These are phyloP conservation scores for Oryzias melastigma DNA, from an alignment of 2,113 vertebrate species.

Conservation along the genomic window DNA sequence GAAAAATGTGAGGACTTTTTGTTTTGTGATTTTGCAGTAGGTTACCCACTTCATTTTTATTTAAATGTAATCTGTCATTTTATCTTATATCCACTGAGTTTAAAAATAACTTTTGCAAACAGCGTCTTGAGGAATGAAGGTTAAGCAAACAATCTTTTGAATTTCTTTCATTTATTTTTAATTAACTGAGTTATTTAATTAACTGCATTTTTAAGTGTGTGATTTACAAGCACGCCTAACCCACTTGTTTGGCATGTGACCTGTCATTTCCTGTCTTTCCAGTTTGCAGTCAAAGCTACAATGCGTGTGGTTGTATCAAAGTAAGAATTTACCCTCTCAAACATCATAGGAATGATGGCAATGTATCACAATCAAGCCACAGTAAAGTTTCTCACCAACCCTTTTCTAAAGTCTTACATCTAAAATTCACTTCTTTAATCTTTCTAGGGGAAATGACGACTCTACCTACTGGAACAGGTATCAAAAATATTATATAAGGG, in stretches of 20 bases:
- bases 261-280: constrained; percentile 31
- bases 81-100: too few relatives aligned
- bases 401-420: not conserved
- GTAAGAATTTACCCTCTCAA: constrained; percentile 55
- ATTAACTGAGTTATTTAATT: too few relatives aligned
- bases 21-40: too few relatives aligned
- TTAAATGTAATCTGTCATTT: too few relatives aligned
- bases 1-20: too few relatives aligned
- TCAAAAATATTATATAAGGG: not conserved
- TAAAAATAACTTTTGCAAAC: too few relatives aligned
- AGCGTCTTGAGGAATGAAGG: too few relatives aligned
- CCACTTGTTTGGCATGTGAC: constrained; percentile 12
- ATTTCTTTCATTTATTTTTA: too few relatives aligned
- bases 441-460: constrained; percentile 55
- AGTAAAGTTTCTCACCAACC: not conserved
- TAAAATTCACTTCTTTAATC: constrained; percentile 2
- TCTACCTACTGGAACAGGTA: constrained; percentile 69
- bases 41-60: too few relatives aligned
- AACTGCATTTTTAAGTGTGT: too few relatives aligned
- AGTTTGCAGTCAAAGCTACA: constrained; percentile 72
- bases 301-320: constrained; percentile 75
- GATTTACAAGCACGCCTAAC: too few relatives aligned
- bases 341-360: constrained; percentile 5
- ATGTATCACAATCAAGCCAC: not conserved
- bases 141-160: too few relatives aligned